Conservation (phyloP, 2,888 invertebrate genomes). For the Phragmatobia fuliginosa region DNA sequence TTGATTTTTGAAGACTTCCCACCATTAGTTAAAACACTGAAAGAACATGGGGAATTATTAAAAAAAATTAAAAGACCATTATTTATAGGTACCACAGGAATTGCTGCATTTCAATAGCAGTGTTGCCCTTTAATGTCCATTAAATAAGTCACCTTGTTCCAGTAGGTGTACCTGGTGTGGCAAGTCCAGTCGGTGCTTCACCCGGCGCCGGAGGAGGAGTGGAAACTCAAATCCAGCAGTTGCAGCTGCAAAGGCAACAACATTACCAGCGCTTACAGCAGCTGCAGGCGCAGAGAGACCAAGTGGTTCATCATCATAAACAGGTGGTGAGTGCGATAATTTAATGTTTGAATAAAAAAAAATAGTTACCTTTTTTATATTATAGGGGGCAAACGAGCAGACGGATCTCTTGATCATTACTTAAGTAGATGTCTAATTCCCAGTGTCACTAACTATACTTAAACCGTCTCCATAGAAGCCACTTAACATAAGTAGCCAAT, state of each 20-base stretch:
- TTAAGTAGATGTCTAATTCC: too few species aligned
- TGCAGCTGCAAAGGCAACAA: conserved; percentile 87
- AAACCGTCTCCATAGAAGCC: too few species aligned
- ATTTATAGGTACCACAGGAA: too few species aligned
- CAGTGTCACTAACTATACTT: too few species aligned
- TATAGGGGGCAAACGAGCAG: too few species aligned
- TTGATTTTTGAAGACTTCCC: not conserved
- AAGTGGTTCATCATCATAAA: conserved; percentile 81
- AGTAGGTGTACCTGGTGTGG: conserved; percentile 58
- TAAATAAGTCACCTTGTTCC: conserved; percentile 12
- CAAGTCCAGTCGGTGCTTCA: conserved; percentile 53
- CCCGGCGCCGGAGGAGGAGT: conserved; percentile 54
- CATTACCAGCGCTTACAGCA: conserved; percentile 89
- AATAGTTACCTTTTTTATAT: too few species aligned
- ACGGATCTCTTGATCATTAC: too few species aligned
- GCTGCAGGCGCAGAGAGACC: conserved; percentile 87
- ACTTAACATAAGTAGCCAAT: too few species aligned
- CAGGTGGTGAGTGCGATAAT: conserved; percentile 56
- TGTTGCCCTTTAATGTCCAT: not conserved
- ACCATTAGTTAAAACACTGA: not conserved
- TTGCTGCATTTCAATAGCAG: too few species aligned
- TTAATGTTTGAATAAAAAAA: too few species aligned
- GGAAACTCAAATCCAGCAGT: conserved; percentile 74
- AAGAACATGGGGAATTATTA: not conserved
- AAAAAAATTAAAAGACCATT: too few species aligned